Percentiles rank a stretch among this genome's conserved stretches.
phyloP scores from a whole-genome alignment of 2,888 invertebrate genomes.

The Endotricha flammealis region DNA sequence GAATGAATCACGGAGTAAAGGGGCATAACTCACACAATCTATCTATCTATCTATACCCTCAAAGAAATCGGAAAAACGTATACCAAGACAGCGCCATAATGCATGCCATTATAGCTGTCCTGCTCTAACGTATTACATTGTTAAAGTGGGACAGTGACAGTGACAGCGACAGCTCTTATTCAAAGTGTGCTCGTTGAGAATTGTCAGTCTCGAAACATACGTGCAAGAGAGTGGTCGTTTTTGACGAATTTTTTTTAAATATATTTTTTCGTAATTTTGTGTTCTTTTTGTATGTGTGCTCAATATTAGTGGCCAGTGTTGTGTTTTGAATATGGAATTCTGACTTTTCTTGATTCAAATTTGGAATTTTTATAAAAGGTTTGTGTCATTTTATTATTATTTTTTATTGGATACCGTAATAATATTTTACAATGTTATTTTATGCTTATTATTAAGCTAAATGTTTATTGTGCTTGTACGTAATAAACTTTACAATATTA shows the following conservation, averaged over 20 bases:
- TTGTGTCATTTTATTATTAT: conserved; percentile 8
- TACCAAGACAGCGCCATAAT: conserved; percentile 54
- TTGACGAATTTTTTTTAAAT: conserved; percentile 8
- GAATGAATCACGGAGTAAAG: conserved; percentile 44
- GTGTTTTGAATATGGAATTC: conserved; percentile 1
- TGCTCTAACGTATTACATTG: conserved; percentile 23
- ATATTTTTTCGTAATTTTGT: conserved; percentile 8
- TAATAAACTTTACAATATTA: too few species aligned
- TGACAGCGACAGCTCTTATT: conserved; percentile 49
- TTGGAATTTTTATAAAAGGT: conserved; percentile 10
- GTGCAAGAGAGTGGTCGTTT: conserved; percentile 21
- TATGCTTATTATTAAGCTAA: background rate
- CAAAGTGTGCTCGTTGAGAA: conserved; percentile 31
- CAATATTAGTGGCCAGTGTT: background rate
- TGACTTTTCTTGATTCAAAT: conserved; percentile 1
- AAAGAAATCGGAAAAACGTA: conserved; percentile 70
- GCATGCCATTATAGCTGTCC: conserved; percentile 65
- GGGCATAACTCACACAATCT: conserved; percentile 70
- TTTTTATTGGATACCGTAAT: conserved; percentile 6
- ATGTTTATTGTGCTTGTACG: background rate
- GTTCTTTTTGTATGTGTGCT: conserved; percentile 3
- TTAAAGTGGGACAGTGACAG: conserved; percentile 23
- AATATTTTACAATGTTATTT: background rate
- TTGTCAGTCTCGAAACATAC: conserved; percentile 40
- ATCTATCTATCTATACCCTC: conserved; percentile 63